Conservation (phyloP, 2,797 vertebrate genomes). For the Oreochromis mossambicus region DNA sequence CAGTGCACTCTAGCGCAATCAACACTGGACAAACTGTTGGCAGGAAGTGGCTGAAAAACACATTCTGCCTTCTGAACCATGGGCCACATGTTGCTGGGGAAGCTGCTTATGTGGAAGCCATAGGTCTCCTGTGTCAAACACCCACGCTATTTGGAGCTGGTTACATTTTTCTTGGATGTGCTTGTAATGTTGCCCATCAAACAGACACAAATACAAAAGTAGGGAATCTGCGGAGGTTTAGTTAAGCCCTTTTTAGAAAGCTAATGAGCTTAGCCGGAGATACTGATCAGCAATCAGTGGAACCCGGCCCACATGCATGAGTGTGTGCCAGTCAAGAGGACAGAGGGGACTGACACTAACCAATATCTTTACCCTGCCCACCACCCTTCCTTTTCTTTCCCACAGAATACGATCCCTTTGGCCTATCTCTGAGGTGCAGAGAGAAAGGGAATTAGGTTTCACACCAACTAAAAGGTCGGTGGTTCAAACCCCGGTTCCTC, state of each 20-base stretch:
- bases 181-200: slow-evolving; percentile 59
- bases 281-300: slow-evolving; percentile 70
- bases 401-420: neutral
- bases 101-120: slow-evolving; percentile 1
- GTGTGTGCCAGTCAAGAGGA: slow-evolving; percentile 38
- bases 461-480: neutral
- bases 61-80: slow-evolving; percentile 21
- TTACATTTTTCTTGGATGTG: slow-evolving; percentile 37
- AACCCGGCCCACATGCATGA: slow-evolving; percentile 34
- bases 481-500: neutral
- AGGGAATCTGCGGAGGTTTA: slow-evolving; percentile 63
- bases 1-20: neutral
- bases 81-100: slow-evolving; percentile 33
- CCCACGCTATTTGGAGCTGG: slow-evolving; percentile 10
- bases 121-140: slow-evolving; percentile 22
- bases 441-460: neutral
- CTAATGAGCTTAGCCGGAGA: slow-evolving; percentile 74
- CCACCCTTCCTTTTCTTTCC: neutral
- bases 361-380: neutral
- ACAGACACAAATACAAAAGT: slow-evolving; percentile 55
- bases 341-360: neutral
- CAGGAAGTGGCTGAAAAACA: neutral
- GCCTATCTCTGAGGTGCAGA: neutral
- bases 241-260: slow-evolving; percentile 63
- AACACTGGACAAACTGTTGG: neutral